Percentiles rank a stretch among this genome's conserved stretches.
Evolutionary conservation across 53 echinoderm and acorn worm genomes (phyloP).

Genomic region (Temnopleurus reevesii): DNA sequence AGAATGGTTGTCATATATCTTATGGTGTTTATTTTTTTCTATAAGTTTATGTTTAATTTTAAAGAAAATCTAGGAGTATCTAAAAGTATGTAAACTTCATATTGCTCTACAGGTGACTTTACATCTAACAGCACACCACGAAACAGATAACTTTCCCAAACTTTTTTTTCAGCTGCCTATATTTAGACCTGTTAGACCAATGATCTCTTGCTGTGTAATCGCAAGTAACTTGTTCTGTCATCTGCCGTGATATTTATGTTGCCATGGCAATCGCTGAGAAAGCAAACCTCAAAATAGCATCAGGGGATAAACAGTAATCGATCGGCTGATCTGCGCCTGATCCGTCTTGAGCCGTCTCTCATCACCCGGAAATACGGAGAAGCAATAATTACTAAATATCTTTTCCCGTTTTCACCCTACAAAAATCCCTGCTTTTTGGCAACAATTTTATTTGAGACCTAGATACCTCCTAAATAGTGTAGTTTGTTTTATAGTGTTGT

Average conservation of each 20-base stretch:
- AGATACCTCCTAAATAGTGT: background rate
- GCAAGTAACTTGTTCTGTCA: background rate
- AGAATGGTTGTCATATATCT: no score
- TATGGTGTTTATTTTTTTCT: no score
- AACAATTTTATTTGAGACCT: background rate
- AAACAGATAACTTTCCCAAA: background rate
- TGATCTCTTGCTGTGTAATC: background rate
- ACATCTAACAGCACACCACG: background rate
- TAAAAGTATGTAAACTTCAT: no score
- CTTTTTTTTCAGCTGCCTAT: background rate
- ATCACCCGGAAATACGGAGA: slow-evolving; percentile 1
- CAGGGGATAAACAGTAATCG: slow-evolving; percentile 10
- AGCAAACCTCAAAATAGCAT: slow-evolving; percentile 15
- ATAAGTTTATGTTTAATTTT: no score
- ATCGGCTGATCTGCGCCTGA: background rate
- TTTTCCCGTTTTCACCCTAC: background rate
- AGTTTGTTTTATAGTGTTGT: background rate
- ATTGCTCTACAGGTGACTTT: no score
- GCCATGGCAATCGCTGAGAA: background rate
- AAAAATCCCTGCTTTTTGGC: background rate
- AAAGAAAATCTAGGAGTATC: no score
- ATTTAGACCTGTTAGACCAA: background rate
- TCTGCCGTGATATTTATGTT: slow-evolving; percentile 22
- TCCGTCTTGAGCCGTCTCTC: background rate
- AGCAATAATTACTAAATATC: background rate